Percentiles rank a stretch among this genome's conserved stretches.
Evolutionary conservation across 2,113 vertebrate genomes (phyloP).

Genomic region (Poeciliopsis turrubarensis): DNA sequence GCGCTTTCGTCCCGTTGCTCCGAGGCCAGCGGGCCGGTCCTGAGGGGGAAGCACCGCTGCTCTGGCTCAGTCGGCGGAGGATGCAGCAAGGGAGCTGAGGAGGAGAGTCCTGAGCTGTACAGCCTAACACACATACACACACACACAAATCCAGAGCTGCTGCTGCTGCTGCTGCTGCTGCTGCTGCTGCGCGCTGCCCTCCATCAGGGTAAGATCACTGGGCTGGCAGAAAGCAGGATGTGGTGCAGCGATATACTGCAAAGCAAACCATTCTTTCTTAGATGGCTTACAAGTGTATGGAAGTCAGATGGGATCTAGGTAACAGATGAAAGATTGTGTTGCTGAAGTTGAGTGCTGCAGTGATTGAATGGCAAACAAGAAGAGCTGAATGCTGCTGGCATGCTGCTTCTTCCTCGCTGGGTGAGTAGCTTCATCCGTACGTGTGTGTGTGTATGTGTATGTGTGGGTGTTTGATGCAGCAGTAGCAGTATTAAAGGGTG

Average conservation of each 20-base stretch:
- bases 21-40: conserved; percentile 53
- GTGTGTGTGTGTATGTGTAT: conserved; percentile 41
- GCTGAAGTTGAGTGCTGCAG: conserved; percentile 72
- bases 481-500: conserved; percentile 75
- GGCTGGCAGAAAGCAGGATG: conserved; percentile 55
- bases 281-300: background rate
- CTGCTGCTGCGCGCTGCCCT: conserved; percentile 69
- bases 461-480: conserved; percentile 62
- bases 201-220: conserved; percentile 61
- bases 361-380: conserved; percentile 44
- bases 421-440: conserved; percentile 64
- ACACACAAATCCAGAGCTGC: conserved; percentile 59
- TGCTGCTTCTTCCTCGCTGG: conserved; percentile 72
- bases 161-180: conserved; percentile 60
- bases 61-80: conserved; percentile 54
- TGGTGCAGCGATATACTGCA: conserved; percentile 35
- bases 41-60: conserved; percentile 49
- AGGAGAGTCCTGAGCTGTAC: conserved; percentile 58
- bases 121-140: conserved; percentile 25
- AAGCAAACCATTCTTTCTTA: conserved; percentile 39
- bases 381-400: conserved; percentile 63
- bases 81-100: conserved; percentile 73
- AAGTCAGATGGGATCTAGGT: conserved; percentile 16
- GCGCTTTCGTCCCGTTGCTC: conserved; percentile 51
- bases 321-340: conserved; percentile 64